Evolutionary conservation across 2,888 invertebrate genomes (phyloP).

Genomic region (Nomada hirtipes): DNA sequence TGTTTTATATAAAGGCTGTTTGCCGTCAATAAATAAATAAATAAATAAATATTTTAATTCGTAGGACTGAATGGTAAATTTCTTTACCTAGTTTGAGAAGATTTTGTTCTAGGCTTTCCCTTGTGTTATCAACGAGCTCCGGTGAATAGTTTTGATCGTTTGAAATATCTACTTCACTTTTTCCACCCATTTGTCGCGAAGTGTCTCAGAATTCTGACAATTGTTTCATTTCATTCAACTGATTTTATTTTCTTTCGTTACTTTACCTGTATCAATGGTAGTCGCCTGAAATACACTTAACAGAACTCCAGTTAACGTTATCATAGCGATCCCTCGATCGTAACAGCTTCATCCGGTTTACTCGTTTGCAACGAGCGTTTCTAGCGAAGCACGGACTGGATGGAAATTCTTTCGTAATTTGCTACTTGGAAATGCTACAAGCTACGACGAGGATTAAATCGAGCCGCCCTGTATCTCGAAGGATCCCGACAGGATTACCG

Average conservation of each 20-base stretch:
- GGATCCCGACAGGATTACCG: constrained; percentile 9
- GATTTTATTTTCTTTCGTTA: too few relatives aligned
- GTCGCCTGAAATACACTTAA: background rate
- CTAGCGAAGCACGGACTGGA: background rate
- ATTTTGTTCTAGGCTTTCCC: background rate
- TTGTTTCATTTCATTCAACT: too few relatives aligned
- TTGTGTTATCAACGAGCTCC: too few relatives aligned
- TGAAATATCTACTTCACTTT: too few relatives aligned
- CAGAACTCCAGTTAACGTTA: background rate
- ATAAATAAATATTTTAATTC: background rate
- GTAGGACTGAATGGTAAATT: too few relatives aligned
- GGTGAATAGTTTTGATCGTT: too few relatives aligned
- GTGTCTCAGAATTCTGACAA: too few relatives aligned
- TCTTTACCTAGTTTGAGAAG: background rate
- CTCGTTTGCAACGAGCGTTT: background rate
- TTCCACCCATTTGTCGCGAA: too few relatives aligned
- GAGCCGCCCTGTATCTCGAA: constrained; percentile 13
- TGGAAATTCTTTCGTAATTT: constrained; percentile 27
- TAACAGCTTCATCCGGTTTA: background rate
- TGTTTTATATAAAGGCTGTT: too few relatives aligned
- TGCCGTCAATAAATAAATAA: too few relatives aligned
- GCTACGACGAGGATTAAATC: constrained; percentile 21
- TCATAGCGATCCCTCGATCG: background rate
- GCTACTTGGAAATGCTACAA: constrained; percentile 17
- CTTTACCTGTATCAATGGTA: too few relatives aligned